These are phyloP conservation scores for Drosophila quasianomalipes DNA, from an alignment of 2,888 invertebrate genomes.

Conservation along the genomic window DNA sequence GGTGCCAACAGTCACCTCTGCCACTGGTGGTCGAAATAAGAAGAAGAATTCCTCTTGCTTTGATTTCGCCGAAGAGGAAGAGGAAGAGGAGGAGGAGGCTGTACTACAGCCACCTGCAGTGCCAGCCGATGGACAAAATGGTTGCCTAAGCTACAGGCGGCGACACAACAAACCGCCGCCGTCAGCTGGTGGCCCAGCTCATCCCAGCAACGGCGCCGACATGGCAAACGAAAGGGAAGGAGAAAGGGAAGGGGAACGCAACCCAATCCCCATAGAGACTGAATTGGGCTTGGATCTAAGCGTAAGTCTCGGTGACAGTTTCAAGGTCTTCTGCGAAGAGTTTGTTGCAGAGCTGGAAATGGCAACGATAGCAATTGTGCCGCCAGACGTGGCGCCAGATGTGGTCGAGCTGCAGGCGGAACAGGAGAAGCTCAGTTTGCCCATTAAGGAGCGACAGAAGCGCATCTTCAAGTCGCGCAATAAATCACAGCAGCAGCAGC, in stretches of 20 bases:
- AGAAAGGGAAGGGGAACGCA: too few species aligned
- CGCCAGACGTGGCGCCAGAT: too few species aligned
- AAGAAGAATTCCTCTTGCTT: conserved; percentile 88
- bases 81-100: conserved; percentile 87
- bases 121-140: conserved; percentile 44
- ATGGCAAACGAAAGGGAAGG: too few species aligned
- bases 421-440: neutral
- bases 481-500: conserved; percentile 52
- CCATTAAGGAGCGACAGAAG: conserved; percentile 84
- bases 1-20: neutral
- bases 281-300: too few species aligned
- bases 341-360: neutral
- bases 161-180: conserved; percentile 10
- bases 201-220: too few species aligned
- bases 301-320: too few species aligned
- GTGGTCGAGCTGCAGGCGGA: too few species aligned
- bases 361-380: neutral
- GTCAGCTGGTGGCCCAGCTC: neutral
- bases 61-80: conserved; percentile 91
- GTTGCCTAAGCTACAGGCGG: conserved; percentile 48
- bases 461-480: conserved; percentile 85
- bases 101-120: conserved; percentile 5
- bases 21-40: neutral
- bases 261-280: too few species aligned
- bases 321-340: too few species aligned